Conservation (phyloP, 1,140 invertebrate species). For the Drosophila pruinosa region DNA sequence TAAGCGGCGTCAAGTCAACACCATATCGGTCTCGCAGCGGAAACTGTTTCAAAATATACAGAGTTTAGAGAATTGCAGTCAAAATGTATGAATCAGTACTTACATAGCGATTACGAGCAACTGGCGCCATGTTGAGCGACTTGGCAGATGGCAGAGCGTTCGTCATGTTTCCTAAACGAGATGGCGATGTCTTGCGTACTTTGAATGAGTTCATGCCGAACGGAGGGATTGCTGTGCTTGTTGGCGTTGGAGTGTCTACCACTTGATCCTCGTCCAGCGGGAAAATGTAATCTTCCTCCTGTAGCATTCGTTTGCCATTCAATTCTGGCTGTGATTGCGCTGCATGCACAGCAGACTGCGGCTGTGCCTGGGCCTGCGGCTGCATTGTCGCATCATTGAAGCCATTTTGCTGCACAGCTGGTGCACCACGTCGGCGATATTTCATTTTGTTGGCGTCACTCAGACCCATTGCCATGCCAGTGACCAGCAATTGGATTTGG, state of each 20-base stretch:
- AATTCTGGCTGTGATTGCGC: constrained; percentile 57
- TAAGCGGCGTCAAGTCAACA: constrained; percentile 93
- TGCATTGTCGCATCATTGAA: constrained; percentile 35
- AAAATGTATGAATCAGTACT: background rate
- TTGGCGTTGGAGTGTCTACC: constrained; percentile 71
- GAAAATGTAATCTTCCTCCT: constrained; percentile 87
- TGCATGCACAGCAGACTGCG: constrained; percentile 21
- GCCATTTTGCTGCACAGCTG: constrained; percentile 53
- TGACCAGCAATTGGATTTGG: constrained; percentile 93
- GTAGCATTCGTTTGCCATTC: constrained; percentile 64
- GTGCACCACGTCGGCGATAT: constrained; percentile 76
- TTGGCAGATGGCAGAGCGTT: constrained; percentile 41
- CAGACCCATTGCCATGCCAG: constrained; percentile 89
- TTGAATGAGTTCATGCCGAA: constrained; percentile 78
- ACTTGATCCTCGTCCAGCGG: constrained; percentile 88
- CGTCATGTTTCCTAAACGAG: constrained; percentile 40
- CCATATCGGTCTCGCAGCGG: constrained; percentile 88
- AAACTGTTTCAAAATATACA: constrained; percentile 81
- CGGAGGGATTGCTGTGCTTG: constrained; percentile 58
- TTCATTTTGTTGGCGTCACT: constrained; percentile 84
- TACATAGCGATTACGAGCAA: constrained; percentile 55
- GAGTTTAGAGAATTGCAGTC: background rate
- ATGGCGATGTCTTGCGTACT: constrained; percentile 71
- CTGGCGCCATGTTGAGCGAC: constrained; percentile 28
- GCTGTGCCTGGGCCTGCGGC: constrained; percentile 13